Percentiles rank a stretch among this genome's conserved stretches.
Conservation (phyloP, 64 coral and sea anemone genomes). For the Stichodactyla mertensii region DNA sequence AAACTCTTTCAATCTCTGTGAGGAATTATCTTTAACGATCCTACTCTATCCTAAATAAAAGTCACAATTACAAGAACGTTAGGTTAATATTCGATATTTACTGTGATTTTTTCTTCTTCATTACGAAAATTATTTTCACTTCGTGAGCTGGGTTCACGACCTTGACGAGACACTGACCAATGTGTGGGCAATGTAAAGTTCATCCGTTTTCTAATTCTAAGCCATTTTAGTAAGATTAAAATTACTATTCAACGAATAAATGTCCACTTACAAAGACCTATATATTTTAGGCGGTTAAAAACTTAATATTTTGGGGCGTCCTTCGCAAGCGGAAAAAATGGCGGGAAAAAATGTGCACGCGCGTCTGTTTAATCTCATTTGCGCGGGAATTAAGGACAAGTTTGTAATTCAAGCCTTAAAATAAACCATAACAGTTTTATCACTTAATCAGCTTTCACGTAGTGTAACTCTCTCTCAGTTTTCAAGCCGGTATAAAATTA, state of each 20-base stretch:
- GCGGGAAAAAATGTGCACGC: constrained; percentile 4
- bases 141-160: neutral
- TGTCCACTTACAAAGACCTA: too few species aligned
- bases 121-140: neutral
- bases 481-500: neutral
- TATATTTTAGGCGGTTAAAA: neutral
- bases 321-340: neutral
- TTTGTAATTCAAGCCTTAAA: neutral
- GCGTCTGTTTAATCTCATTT: constrained; percentile 12
- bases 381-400: neutral
- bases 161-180: neutral
- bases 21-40: neutral
- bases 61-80: neutral
- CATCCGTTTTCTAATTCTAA: neutral
- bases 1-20: neutral
- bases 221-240: neutral
- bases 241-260: neutral
- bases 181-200: neutral
- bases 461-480: neutral
- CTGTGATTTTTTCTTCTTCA: neutral
- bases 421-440: neutral
- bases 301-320: neutral
- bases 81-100: too few species aligned
- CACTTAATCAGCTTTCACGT: neutral
- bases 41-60: neutral